Percentiles rank a stretch among this genome's conserved stretches.
These are phyloP conservation scores for Halcyon senegalensis DNA, from an alignment of 2,113 vertebrate species.

Conservation along the genomic window DNA sequence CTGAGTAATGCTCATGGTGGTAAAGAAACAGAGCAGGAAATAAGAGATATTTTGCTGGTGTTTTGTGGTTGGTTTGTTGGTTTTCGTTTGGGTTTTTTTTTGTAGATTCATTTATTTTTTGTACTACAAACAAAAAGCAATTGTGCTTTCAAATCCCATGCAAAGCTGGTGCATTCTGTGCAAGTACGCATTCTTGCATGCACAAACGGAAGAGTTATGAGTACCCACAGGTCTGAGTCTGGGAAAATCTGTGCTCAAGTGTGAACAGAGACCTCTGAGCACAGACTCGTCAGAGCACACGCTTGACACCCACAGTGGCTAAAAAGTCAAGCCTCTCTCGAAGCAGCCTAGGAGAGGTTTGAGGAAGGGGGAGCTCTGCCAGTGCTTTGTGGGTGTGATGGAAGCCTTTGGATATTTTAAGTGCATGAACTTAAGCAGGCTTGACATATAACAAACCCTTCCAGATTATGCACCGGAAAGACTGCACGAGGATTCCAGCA, in stretches of 20 bases:
- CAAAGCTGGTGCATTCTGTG: neutral
- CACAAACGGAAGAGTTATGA: neutral
- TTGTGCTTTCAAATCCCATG: neutral
- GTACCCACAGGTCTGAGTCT: neutral
- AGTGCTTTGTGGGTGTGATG: neutral
- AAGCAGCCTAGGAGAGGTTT: neutral
- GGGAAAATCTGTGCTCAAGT: neutral
- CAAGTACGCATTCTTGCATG: neutral
- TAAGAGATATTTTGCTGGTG: neutral
- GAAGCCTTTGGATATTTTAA: neutral
- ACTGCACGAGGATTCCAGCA: neutral
- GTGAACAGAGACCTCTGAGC: neutral
- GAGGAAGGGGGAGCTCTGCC: neutral
- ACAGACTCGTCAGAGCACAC: neutral
- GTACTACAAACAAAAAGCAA: neutral
- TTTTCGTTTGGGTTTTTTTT: no score
- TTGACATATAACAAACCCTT: neutral
- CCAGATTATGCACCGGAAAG: neutral
- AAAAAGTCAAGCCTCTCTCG: neutral
- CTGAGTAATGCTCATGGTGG: neutral
- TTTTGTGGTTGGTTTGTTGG: no score
- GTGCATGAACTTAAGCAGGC: neutral
- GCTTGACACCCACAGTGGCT: neutral
- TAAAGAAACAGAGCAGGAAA: neutral
- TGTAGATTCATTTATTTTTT: neutral